Percentiles rank a stretch among this genome's conserved stretches.
phyloP scores from a whole-genome alignment of 2,888 invertebrate genomes.

The Andrena hattorfiana region DNA sequence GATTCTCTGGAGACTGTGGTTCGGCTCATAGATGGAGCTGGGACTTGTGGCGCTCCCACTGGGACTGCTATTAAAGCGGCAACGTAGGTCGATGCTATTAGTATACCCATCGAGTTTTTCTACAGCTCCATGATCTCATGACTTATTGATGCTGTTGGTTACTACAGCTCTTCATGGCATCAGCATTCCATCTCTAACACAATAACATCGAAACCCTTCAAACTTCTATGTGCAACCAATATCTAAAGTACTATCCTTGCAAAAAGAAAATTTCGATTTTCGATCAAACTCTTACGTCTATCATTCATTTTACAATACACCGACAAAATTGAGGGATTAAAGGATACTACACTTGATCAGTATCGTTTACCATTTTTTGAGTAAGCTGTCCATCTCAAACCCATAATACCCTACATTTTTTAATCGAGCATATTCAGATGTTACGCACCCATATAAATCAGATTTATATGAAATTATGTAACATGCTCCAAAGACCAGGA shows the following conservation, averaged over 20 bases:
- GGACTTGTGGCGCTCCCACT: conserved; percentile 72
- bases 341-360: too few species aligned
- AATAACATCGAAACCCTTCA: conserved; percentile 50
- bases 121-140: conserved; percentile 47
- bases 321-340: too few species aligned
- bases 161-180: conserved; percentile 47
- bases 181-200: conserved; percentile 49
- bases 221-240: conserved; percentile 34
- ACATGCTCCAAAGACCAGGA: too few species aligned
- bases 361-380: too few species aligned
- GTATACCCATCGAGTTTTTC: conserved; percentile 68
- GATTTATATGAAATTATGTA: too few species aligned
- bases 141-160: conserved; percentile 60
- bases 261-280: conserved; percentile 1
- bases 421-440: too few species aligned
- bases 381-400: too few species aligned
- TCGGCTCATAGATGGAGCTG: conserved; percentile 73
- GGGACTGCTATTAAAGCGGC: conserved; percentile 72
- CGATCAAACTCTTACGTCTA: not conserved
- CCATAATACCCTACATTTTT: too few species aligned
- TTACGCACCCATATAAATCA: too few species aligned
- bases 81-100: conserved; percentile 68
- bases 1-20: conserved; percentile 73
- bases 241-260: not conserved
- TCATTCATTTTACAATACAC: too few species aligned